A percentile compares a stretch with the other conserved stretches of the same genome.
Evolutionary conservation across 2,888 invertebrate genomes (phyloP).

Genomic region (Hydropsyche betteni): DNA sequence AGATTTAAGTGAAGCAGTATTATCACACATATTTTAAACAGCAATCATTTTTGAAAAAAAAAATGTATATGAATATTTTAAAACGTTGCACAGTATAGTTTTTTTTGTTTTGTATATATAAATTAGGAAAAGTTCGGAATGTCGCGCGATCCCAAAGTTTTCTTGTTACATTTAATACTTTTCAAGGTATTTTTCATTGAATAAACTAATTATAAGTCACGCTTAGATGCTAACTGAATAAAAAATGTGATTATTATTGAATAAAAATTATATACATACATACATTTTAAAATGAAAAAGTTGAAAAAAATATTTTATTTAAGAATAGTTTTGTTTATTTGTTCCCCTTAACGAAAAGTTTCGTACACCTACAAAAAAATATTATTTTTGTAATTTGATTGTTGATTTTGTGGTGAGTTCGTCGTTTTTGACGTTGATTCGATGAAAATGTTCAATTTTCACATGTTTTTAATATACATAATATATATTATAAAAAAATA

Average conservation of each 20-base stretch:
- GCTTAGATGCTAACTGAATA: conserved; percentile 51
- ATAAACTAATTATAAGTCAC: conserved; percentile 50
- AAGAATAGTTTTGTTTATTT: conserved; percentile 10
- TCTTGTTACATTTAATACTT: conserved; percentile 45
- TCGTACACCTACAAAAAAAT: neutral
- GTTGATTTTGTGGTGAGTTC: neutral
- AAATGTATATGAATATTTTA: conserved; percentile 11
- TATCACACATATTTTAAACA: conserved; percentile 11
- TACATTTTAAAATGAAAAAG: conserved; percentile 5
- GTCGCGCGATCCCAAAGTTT: conserved; percentile 25
- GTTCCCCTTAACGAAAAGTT: neutral
- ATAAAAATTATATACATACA: conserved; percentile 37
- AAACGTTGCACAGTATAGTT: neutral
- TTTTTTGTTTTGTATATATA: conserved; percentile 18
- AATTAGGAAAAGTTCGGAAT: conserved; percentile 15
- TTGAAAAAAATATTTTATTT: neutral
- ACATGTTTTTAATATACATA: conserved; percentile 10
- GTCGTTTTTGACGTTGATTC: neutral
- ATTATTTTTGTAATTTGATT: conserved; percentile 31
- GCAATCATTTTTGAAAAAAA: neutral
- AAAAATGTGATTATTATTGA: conserved; percentile 48
- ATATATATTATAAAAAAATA: conserved; percentile 1
- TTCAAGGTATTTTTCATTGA: conserved; percentile 51
- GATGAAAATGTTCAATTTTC: conserved; percentile 24
- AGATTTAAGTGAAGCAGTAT: conserved; percentile 24